Percentiles rank a stretch among this genome's conserved stretches.
phyloP scores from a whole-genome alignment of 2,113 vertebrate species.

The Bungarus multicinctus region DNA sequence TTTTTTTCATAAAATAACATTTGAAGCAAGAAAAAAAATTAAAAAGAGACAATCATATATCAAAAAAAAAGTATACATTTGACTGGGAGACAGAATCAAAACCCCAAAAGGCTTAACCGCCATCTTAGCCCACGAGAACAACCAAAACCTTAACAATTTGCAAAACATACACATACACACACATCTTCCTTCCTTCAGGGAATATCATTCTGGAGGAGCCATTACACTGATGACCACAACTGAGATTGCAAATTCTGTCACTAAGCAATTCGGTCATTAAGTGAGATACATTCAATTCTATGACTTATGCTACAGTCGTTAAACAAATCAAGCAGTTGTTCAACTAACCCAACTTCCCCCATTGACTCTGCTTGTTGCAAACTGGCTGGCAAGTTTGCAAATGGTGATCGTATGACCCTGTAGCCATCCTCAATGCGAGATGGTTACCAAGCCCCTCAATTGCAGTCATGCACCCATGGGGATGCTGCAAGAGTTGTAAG shows the following conservation, averaged over 20 bases:
- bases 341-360: background rate
- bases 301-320: background rate
- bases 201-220: background rate
- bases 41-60: background rate
- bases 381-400: background rate
- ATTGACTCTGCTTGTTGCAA: background rate
- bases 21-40: background rate
- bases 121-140: background rate
- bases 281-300: background rate
- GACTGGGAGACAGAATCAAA: background rate
- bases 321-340: background rate
- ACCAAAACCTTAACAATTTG: background rate
- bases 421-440: background rate
- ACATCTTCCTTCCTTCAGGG: background rate
- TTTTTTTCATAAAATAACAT: too few species aligned
- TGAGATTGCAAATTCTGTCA: background rate
- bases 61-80: background rate
- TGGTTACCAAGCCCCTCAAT: background rate
- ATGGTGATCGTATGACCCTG: background rate
- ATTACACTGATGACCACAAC: background rate
- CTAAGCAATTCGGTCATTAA: background rate
- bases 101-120: background rate
- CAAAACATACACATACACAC: too few species aligned
- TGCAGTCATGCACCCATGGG: background rate
- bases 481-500: background rate